A percentile compares a stretch with the other conserved stretches of the same genome.
These are phyloP conservation scores for Taxidea taxus DNA, from an alignment of 2,113 vertebrate species.

Conservation along the genomic window DNA sequence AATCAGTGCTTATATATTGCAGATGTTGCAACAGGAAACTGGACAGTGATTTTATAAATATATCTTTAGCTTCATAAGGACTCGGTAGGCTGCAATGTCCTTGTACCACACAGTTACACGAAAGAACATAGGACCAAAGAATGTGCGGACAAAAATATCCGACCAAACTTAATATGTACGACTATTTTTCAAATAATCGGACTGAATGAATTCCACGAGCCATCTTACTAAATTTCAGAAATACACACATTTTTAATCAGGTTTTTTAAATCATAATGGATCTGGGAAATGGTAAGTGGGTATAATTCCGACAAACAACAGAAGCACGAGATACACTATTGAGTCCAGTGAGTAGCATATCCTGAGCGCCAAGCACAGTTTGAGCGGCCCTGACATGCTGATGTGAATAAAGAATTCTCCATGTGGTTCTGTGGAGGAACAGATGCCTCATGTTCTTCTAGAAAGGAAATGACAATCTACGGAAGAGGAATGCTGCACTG, in stretches of 20 bases:
- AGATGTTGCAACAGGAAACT: neutral
- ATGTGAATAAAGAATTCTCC: constrained; percentile 72
- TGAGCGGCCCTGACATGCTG: constrained; percentile 61
- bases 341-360: constrained; percentile 42
- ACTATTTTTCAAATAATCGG: neutral
- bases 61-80: neutral
- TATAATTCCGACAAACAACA: neutral
- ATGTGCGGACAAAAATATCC: neutral
- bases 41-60: neutral
- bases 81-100: neutral
- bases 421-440: constrained; percentile 79
- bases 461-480: constrained; percentile 84
- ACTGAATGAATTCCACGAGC: neutral
- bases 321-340: neutral
- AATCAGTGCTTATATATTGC: neutral
- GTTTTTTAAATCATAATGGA: neutral
- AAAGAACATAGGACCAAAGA: neutral
- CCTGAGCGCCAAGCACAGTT: constrained; percentile 47
- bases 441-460: constrained; percentile 78
- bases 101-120: neutral
- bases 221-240: neutral
- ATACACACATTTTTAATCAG: neutral
- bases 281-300: neutral
- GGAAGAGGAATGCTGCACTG: constrained; percentile 76
- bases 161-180: neutral